Percentiles rank a stretch among this genome's conserved stretches.
These are phyloP conservation scores for cattle (Bos taurus) DNA, from an alignment of 2,113 vertebrate species.

Conservation along the genomic window DNA sequence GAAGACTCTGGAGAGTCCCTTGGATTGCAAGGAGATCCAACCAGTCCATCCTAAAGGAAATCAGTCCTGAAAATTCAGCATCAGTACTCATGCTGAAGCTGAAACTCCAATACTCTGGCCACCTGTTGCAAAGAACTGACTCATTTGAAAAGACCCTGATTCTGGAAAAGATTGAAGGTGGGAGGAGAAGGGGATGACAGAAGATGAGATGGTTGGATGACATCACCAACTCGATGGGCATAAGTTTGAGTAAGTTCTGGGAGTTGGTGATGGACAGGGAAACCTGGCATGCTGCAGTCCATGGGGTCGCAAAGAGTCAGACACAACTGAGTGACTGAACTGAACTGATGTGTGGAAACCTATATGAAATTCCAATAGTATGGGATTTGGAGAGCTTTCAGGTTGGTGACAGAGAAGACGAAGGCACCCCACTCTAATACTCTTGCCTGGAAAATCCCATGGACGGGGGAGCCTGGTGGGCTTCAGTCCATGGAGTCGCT, in stretches of 20 bases:
- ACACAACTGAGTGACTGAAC: not conserved
- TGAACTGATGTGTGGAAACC: not conserved
- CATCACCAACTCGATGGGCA: not conserved
- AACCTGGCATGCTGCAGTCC: not conserved
- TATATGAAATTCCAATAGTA: not conserved
- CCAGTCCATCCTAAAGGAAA: not conserved
- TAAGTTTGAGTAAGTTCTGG: not conserved
- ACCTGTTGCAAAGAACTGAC: not conserved
- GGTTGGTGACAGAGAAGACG: not conserved
- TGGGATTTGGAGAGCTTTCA: not conserved
- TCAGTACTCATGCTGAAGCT: not conserved
- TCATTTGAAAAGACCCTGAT: not conserved
- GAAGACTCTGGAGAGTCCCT: not conserved
- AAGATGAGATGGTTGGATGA: not conserved
- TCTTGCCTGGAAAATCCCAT: too few relatives aligned
- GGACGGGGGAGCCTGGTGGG: too few relatives aligned
- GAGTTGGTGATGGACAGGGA: not conserved
- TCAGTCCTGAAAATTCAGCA: not conserved
- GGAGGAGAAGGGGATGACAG: not conserved
- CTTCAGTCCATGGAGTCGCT: rapidly evolving
- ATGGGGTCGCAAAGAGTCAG: not conserved
- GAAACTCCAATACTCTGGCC: not conserved
- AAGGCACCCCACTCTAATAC: too few relatives aligned
- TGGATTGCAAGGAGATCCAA: not conserved
- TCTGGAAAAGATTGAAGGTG: not conserved